Conservation (phyloP, 2,888 invertebrate genomes). For the Pachliopta kotzebuea region DNA sequence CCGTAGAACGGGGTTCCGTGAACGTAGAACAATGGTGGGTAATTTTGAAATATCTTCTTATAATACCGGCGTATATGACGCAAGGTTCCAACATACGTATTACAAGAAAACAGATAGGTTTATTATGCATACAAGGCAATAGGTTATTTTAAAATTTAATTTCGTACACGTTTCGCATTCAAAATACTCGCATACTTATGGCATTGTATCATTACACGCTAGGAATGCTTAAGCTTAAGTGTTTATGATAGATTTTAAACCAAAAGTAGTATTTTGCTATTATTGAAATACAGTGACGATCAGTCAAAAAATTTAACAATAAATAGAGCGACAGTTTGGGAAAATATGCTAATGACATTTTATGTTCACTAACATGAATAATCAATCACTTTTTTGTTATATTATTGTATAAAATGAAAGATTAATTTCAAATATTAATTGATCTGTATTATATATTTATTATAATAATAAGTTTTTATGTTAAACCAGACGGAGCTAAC, state of each 20-base stretch:
- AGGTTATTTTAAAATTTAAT: slow-evolving; percentile 51
- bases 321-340: no score
- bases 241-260: slow-evolving; percentile 1
- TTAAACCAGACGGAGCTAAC: no score
- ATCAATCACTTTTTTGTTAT: no score
- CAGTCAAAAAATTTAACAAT: no score
- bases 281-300: no score
- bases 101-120: slow-evolving; percentile 44
- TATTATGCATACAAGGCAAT: slow-evolving; percentile 57
- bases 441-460: no score
- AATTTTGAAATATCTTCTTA: slow-evolving; percentile 76
- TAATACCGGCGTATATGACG: slow-evolving; percentile 68
- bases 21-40: slow-evolving; percentile 75
- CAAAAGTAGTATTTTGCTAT: not conserved
- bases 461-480: no score
- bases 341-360: no score
- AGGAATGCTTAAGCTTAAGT: slow-evolving; percentile 12
- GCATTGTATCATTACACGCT: slow-evolving; percentile 16
- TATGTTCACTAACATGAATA: no score
- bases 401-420: no score
- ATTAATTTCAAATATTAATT: no score
- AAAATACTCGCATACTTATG: slow-evolving; percentile 22
- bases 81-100: slow-evolving; percentile 53
- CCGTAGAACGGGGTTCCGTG: slow-evolving; percentile 66
- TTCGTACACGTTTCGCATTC: slow-evolving; percentile 40